phyloP scores from a whole-genome alignment of 2,797 vertebrate species.

The Perodicticus potto region DNA sequence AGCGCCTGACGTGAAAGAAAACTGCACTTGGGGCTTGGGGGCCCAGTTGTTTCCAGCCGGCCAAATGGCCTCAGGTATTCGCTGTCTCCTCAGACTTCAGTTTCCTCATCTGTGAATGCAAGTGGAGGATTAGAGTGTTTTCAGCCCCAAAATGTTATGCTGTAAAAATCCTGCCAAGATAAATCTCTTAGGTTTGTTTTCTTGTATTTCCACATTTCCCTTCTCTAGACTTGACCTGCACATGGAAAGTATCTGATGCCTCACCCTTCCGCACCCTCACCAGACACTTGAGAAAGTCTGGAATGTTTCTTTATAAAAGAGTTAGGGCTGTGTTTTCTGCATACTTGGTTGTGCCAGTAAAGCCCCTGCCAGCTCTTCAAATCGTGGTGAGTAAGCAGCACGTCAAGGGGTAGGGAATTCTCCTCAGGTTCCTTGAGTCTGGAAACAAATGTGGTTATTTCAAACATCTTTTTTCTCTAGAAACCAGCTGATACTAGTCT shows the following conservation, averaged over 20 bases:
- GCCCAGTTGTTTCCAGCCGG: background rate
- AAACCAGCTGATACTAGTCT: background rate
- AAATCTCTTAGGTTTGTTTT: conserved; percentile 58
- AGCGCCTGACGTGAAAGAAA: background rate
- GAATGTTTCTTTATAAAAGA: conserved; percentile 60
- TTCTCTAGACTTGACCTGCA: conserved; percentile 51
- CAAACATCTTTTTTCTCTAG: background rate
- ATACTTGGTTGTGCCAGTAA: conserved; percentile 12
- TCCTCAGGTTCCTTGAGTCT: background rate
- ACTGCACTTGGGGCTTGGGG: background rate
- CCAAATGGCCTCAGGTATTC: background rate
- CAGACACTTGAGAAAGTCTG: conserved; percentile 62
- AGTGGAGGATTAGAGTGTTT: background rate
- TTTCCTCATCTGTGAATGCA: conserved; percentile 38
- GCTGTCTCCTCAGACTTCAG: background rate
- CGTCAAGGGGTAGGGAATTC: background rate
- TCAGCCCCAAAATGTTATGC: conserved; percentile 16
- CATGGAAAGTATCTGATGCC: conserved; percentile 61
- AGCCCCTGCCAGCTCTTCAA: conserved; percentile 28
- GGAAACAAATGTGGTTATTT: background rate
- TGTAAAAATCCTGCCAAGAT: conserved; percentile 62
- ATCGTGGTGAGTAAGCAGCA: background rate
- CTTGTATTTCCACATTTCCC: conserved; percentile 42
- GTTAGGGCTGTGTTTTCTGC: conserved; percentile 27
- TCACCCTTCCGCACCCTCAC: conserved; percentile 68